Evolutionary conservation across 2,113 vertebrate species (phyloP).

Genomic region (Heterochromis multidens): DNA sequence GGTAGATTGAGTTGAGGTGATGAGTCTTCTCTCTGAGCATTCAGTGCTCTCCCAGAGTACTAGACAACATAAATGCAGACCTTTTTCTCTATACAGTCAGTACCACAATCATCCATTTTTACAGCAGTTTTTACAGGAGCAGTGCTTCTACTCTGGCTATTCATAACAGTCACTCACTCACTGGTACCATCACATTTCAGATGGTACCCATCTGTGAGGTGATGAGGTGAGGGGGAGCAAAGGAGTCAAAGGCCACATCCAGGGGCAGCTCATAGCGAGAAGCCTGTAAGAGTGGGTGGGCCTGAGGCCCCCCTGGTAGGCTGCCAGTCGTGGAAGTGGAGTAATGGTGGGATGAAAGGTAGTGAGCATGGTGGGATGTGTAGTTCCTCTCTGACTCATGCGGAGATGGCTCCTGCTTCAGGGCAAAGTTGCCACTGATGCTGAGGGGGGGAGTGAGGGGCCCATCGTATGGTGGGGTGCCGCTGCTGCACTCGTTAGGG

Average conservation of each 20-base stretch:
- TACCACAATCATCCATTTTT: background rate
- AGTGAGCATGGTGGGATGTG: conserved; percentile 68
- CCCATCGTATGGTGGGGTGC: conserved; percentile 89
- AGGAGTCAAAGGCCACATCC: conserved; percentile 88
- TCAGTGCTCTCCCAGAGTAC: conserved; percentile 38
- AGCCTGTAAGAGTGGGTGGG: conserved; percentile 82
- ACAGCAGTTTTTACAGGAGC: conserved; percentile 16
- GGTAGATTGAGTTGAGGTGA: conserved; percentile 62
- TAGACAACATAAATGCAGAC: conserved; percentile 41
- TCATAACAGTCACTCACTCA: conserved; percentile 58
- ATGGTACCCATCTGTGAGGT: conserved; percentile 82
- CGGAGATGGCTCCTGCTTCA: conserved; percentile 91
- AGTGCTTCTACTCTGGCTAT: background rate
- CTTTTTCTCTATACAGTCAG: conserved; percentile 29
- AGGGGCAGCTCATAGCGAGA: conserved; percentile 87
- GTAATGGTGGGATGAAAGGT: conserved; percentile 76
- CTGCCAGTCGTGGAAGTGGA: conserved; percentile 66
- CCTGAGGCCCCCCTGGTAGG: conserved; percentile 75
- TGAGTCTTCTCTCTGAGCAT: conserved; percentile 36
- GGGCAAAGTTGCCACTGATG: conserved; percentile 90
- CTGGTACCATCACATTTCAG: conserved; percentile 64
- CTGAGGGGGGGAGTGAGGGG: conserved; percentile 92
- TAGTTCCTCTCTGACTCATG: conserved; percentile 86
- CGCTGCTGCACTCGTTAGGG: conserved; percentile 78
- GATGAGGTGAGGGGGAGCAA: conserved; percentile 76